A percentile compares a stretch with the other conserved stretches of the same genome.
phyloP scores from a whole-genome alignment of 2,797 vertebrate genomes.

The Poeciliopsis paucimaculata region DNA sequence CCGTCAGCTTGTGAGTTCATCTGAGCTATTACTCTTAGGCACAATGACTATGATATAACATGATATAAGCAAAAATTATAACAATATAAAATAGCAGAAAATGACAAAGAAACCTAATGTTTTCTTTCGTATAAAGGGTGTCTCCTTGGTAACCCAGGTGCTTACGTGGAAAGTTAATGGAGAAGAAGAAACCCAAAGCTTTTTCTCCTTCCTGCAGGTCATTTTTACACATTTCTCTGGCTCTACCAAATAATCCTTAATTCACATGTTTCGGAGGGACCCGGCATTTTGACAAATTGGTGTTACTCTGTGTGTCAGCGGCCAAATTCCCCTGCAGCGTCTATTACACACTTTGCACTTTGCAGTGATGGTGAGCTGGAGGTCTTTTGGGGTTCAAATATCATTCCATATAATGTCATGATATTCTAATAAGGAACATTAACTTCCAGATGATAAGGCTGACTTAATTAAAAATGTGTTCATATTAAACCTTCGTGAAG shows the following conservation, averaged over 20 bases:
- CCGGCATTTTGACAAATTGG: neutral
- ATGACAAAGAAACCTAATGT: neutral
- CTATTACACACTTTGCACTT: neutral
- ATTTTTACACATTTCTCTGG: neutral
- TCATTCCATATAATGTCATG: neutral
- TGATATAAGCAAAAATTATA: neutral
- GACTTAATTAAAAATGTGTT: conserved; percentile 5
- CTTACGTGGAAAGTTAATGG: neutral
- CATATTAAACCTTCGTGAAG: neutral
- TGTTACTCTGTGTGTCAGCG: neutral
- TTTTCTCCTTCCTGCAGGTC: neutral
- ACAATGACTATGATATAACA: neutral
- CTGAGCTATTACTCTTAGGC: neutral
- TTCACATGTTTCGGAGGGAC: neutral
- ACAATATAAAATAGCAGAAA: neutral
- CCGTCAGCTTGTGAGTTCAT: neutral
- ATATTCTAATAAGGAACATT: neutral
- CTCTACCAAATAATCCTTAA: neutral
- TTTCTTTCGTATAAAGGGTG: neutral
- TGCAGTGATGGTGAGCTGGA: neutral
- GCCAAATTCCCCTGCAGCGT: neutral
- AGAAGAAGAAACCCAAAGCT: neutral
- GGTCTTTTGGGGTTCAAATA: neutral
- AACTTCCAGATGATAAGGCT: neutral
- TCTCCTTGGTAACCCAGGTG: neutral